phyloP scores from a whole-genome alignment of 2,797 vertebrate genomes.

The Trichosurus vulpecula region DNA sequence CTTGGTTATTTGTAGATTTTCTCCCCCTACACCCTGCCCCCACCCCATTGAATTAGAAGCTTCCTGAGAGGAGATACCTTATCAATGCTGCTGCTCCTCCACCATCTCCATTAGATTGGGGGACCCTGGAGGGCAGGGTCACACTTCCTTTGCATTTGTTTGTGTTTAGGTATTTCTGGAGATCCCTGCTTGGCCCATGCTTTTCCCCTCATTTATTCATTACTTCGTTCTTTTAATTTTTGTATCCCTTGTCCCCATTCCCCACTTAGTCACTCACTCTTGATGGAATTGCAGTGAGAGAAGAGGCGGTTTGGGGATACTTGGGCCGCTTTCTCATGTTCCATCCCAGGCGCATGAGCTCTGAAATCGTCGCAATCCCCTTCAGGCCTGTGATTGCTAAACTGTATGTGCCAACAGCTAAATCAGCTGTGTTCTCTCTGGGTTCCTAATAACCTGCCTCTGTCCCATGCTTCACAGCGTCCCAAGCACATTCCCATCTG shows the following conservation, averaged over 20 bases:
- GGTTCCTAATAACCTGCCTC: background rate
- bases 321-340: background rate
- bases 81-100: background rate
- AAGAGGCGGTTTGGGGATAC: background rate
- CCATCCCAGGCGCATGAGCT: background rate
- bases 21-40: too few species aligned
- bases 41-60: background rate
- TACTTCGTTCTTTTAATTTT: background rate
- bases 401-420: background rate
- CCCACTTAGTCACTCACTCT: background rate
- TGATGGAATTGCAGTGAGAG: background rate
- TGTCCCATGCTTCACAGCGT: background rate
- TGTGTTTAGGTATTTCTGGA: background rate
- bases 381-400: background rate
- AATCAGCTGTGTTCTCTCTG: background rate
- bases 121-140: background rate
- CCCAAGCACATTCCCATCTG: background rate
- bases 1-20: background rate
- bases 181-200: background rate
- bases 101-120: background rate
- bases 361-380: background rate
- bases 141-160: background rate
- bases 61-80: background rate
- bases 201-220: background rate
- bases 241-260: background rate